These are phyloP conservation scores for Gadus macrocephalus DNA, from an alignment of 2,113 vertebrate genomes.

Conservation along the genomic window DNA sequence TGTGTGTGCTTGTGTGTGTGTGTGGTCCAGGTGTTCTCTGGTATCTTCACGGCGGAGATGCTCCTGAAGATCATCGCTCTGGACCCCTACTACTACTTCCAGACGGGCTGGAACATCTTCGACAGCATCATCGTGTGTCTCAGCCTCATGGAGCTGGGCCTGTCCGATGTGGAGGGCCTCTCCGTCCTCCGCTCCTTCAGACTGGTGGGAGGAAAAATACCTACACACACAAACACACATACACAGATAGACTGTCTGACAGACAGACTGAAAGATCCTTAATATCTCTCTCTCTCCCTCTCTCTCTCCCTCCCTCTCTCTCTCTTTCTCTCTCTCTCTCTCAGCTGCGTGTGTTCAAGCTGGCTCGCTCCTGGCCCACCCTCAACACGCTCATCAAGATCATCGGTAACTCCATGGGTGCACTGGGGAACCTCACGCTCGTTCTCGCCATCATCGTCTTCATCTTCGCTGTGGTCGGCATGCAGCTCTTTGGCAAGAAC, in stretches of 20 bases:
- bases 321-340: slow-evolving; percentile 2
- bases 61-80: slow-evolving; percentile 94
- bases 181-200: slow-evolving; percentile 96
- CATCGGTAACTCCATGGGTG: slow-evolving; percentile 95
- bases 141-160: slow-evolving; percentile 93
- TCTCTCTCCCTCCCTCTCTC: too few relatives aligned
- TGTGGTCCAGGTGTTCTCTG: slow-evolving; percentile 87
- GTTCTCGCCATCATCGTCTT: slow-evolving; percentile 98
- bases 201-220: slow-evolving; percentile 70
- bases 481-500: slow-evolving; percentile 96
- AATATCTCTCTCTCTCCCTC: too few relatives aligned
- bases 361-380: slow-evolving; percentile 96
- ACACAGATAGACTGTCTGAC: background rate
- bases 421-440: slow-evolving; percentile 92
- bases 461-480: slow-evolving; percentile 96
- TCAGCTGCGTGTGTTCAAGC: slow-evolving; percentile 93
- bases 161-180: slow-evolving; percentile 91
- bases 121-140: slow-evolving; percentile 97
- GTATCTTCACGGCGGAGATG: slow-evolving; percentile 98
- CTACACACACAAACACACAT: background rate
- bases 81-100: slow-evolving; percentile 96
- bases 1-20: background rate
- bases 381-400: slow-evolving; percentile 97
- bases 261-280: background rate
- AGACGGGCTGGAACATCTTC: slow-evolving; percentile 98